Evolutionary conservation across 2,797 vertebrate genomes (phyloP).

Genomic region (Coreius guichenoti): DNA sequence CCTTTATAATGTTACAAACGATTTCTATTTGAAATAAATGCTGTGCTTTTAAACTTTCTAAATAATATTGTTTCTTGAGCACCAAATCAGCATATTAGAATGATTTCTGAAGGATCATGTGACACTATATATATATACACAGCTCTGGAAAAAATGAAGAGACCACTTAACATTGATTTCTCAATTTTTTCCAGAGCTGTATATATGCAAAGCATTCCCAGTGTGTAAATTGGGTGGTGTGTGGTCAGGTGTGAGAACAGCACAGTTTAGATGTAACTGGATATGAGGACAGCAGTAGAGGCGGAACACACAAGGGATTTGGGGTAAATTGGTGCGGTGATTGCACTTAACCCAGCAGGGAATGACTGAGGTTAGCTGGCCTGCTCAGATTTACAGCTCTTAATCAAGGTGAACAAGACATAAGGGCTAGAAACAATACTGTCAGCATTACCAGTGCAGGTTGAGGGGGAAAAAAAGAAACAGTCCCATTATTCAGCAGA

Average conservation of each 20-base stretch:
- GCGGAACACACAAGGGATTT: constrained; percentile 30
- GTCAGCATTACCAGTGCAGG: neutral
- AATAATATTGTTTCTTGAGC: neutral
- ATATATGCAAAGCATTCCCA: neutral
- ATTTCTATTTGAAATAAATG: no score
- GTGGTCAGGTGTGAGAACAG: constrained; percentile 68
- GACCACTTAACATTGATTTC: no score
- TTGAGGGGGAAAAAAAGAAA: neutral
- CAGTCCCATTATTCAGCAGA: neutral
- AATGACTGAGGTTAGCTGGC: constrained; percentile 56
- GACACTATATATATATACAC: neutral
- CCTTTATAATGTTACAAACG: neutral
- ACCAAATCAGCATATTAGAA: neutral
- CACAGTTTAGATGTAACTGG: constrained; percentile 67
- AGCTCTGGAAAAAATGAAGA: no score
- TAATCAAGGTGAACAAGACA: constrained; percentile 38
- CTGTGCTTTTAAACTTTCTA: no score
- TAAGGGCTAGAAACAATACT: neutral
- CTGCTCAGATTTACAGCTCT: constrained; percentile 59
- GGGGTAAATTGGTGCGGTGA: constrained; percentile 47
- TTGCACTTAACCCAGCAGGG: constrained; percentile 60
- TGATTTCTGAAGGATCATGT: neutral
- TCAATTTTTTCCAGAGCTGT: no score
- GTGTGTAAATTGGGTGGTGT: neutral
- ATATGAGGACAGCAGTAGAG: constrained; percentile 54